Conservation (phyloP, 2,113 vertebrate genomes). For the Prinia subflava region DNA sequence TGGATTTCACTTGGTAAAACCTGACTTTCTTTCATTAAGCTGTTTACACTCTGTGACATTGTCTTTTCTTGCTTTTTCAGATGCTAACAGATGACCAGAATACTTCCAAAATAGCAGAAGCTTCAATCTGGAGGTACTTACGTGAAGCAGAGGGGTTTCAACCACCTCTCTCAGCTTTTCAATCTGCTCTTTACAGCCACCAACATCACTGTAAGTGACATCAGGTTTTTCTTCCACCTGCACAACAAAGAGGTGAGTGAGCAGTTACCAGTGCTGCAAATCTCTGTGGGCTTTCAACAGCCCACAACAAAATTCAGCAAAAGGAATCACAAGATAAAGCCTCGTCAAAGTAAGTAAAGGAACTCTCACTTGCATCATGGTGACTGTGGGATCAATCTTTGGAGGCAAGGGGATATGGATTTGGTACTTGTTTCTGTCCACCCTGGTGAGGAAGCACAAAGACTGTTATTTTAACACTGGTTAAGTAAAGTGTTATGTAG, state of each 20-base stretch:
- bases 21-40: not conserved
- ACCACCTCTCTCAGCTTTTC: conserved; percentile 98
- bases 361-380: conserved; percentile 96
- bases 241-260: not conserved
- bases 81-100: not conserved
- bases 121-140: conserved; percentile 69
- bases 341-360: not conserved
- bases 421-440: conserved; percentile 99
- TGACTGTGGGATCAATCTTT: conserved; percentile 98
- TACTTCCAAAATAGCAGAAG: not conserved
- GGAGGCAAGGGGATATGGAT: conserved; percentile 98
- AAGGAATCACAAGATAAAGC: not conserved
- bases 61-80: not conserved
- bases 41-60: not conserved
- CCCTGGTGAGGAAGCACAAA: conserved; percentile 71
- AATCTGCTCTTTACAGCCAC: conserved; percentile 98
- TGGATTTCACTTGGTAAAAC: not conserved
- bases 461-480: not conserved
- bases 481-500: not conserved
- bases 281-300: not conserved
- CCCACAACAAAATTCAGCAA: not conserved
- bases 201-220: conserved; percentile 98
- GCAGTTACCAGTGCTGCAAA: not conserved
- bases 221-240: conserved; percentile 99
- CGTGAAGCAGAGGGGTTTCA: conserved; percentile 95